phyloP scores from a whole-genome alignment of 92 coral and sea anemone species.

The Epizoanthus fatuus region DNA sequence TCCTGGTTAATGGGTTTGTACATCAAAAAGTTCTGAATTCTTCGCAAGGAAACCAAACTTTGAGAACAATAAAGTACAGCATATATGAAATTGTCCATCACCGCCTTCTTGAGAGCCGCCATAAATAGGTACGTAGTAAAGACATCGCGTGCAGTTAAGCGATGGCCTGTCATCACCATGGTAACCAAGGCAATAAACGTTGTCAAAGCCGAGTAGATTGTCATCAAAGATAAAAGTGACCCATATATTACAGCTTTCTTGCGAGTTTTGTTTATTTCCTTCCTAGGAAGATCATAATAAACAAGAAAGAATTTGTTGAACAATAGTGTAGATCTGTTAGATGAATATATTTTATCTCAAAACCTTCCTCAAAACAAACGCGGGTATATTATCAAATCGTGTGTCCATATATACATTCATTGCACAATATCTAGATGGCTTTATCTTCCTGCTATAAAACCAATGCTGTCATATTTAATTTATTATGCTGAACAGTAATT shows the following conservation, averaged over 20 bases:
- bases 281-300: not conserved
- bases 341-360: no score
- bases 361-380: no score
- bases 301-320: no score
- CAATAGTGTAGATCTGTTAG: no score
- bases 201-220: not conserved
- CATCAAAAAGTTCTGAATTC: not conserved
- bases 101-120: not conserved
- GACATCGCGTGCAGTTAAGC: not conserved
- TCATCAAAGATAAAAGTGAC: not conserved
- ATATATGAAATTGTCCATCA: not conserved
- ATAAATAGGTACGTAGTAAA: not conserved
- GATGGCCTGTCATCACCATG: not conserved
- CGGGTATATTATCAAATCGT: no score
- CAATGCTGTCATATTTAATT: no score
- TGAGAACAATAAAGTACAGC: not conserved
- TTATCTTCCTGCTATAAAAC: no score
- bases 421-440: no score
- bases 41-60: not conserved
- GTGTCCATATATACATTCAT: no score
- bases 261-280: not conserved
- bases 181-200: constrained; percentile 5
- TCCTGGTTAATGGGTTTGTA: not conserved
- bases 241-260: not conserved
- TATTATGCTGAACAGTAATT: no score